These are phyloP conservation scores for Theodoxus fluviatilis DNA, from an alignment of 2,888 invertebrate genomes.

Conservation along the genomic window DNA sequence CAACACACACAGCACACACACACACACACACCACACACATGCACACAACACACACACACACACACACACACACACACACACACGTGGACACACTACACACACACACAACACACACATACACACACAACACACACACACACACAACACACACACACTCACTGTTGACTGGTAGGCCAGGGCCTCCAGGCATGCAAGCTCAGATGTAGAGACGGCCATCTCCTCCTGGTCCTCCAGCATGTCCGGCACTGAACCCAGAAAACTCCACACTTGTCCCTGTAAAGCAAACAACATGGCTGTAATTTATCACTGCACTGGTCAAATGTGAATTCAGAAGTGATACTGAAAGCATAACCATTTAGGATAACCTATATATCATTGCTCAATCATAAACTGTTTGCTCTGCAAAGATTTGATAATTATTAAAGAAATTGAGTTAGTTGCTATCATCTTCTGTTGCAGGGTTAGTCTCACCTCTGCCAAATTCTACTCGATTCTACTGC, in stretches of 20 bases:
- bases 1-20: neutral
- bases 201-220: conserved; percentile 40
- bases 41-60: neutral
- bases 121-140: conserved; percentile 12
- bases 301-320: no score
- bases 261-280: conserved; percentile 42
- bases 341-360: no score
- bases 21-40: neutral
- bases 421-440: no score
- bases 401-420: no score
- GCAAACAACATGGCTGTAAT: neutral
- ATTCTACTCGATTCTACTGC: no score
- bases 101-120: neutral
- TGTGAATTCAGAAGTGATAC: no score
- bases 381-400: no score
- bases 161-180: conserved; percentile 59
- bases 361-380: no score
- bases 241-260: conserved; percentile 42
- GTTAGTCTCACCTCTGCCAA: no score
- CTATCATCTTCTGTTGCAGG: no score
- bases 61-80: neutral
- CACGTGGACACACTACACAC: neutral
- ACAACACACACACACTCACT: conserved; percentile 31
- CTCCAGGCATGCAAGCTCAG: conserved; percentile 57
- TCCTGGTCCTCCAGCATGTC: conserved; percentile 38